A percentile compares a stretch with the other conserved stretches of the same genome.
Conservation (phyloP, 2,113 vertebrate species). For the Entomyzon cyanotis region DNA sequence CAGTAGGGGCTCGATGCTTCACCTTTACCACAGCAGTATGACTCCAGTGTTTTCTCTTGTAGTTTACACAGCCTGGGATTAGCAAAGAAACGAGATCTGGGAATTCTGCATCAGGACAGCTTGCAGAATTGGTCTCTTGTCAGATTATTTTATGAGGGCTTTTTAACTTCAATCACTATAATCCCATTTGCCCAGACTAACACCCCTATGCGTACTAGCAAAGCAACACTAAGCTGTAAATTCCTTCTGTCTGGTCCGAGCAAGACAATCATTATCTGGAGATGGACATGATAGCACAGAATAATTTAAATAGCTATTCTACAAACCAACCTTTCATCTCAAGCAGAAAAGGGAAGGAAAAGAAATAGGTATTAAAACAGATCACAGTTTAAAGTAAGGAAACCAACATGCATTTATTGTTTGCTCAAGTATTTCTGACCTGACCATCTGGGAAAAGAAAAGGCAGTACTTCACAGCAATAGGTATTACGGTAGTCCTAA, state of each 20-base stretch:
- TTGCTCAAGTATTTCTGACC: conserved; percentile 38
- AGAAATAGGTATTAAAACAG: conserved; percentile 3
- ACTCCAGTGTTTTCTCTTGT: background rate
- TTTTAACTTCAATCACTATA: conserved; percentile 45
- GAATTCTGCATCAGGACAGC: background rate
- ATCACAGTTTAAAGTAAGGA: conserved; percentile 39
- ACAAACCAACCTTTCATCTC: background rate
- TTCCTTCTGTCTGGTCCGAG: background rate
- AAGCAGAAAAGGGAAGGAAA: background rate
- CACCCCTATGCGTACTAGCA: background rate
- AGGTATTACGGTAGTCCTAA: conserved; percentile 43
- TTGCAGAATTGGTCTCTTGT: background rate
- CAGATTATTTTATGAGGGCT: background rate
- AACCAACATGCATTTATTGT: conserved; percentile 45
- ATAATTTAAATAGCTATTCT: conserved; percentile 38
- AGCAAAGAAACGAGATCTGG: background rate
- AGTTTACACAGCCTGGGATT: background rate
- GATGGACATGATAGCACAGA: background rate
- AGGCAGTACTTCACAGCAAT: conserved; percentile 3
- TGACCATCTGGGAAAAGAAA: conserved; percentile 34
- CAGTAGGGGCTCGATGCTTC: background rate
- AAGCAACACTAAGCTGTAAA: conserved; percentile 1
- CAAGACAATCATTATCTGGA: background rate
- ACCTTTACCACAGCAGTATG: background rate
- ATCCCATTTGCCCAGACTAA: conserved; percentile 15